A percentile compares a stretch with the other conserved stretches of the same genome.
These are phyloP conservation scores for Dromiciops gliroides DNA, from an alignment of 2,113 vertebrate genomes.

Conservation along the genomic window DNA sequence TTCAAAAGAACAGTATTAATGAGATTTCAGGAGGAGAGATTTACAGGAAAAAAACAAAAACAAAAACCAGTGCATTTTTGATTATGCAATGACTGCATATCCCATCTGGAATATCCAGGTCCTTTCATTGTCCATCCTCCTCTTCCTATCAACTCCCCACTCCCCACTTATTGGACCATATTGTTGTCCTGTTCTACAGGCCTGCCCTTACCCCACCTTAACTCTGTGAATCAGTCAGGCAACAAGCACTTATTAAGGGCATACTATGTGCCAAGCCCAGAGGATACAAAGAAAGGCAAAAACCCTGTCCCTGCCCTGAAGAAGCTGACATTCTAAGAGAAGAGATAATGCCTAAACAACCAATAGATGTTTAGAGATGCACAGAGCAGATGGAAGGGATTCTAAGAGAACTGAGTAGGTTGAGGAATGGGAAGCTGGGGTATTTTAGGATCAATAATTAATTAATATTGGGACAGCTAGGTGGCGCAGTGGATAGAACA, in stretches of 20 bases:
- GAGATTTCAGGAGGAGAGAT: not conserved
- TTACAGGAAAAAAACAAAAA: not conserved
- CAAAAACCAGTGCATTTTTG: no score
- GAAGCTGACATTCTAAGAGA: not conserved
- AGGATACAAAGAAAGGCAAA: no score
- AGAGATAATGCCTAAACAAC: not conserved
- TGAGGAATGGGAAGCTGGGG: not conserved
- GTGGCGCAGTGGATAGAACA: no score
- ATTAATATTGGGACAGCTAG: no score
- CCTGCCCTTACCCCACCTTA: not conserved
- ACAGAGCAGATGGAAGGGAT: not conserved
- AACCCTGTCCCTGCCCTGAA: not conserved
- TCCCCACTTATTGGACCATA: constrained; percentile 28
- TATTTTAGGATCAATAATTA: no score
- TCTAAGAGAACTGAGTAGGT: not conserved
- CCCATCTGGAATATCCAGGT: not conserved
- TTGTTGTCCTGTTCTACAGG: constrained; percentile 22
- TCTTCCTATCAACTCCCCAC: constrained; percentile 1
- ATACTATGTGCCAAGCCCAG: not conserved
- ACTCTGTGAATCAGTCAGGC: not conserved
- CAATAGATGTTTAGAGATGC: not conserved
- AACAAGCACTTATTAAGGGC: not conserved
- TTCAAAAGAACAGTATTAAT: constrained; percentile 24
- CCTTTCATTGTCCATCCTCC: not conserved
- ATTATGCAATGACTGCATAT: not conserved